Evolutionary conservation across 2,113 vertebrate genomes (phyloP).

Genomic region (Gopherus evgoodei): DNA sequence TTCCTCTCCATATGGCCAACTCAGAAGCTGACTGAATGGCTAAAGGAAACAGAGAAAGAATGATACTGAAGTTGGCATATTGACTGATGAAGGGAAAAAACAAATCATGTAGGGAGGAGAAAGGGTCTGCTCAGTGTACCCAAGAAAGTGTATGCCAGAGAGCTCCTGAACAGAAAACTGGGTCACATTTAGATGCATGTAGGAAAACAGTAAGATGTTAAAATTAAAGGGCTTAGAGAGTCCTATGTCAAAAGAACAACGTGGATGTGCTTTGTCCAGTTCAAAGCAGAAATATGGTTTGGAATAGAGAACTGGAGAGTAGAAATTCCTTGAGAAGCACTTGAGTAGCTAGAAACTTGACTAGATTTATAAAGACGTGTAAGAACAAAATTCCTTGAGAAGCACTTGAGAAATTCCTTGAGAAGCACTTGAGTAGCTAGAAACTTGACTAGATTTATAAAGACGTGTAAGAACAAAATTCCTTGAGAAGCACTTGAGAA

Average conservation of each 20-base stretch:
- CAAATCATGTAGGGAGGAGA: slow-evolving; percentile 62
- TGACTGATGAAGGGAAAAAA: slow-evolving; percentile 58
- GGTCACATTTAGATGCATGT: slow-evolving; percentile 54
- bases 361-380: not conserved
- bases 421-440: too few relatives aligned
- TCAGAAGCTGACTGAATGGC: not conserved
- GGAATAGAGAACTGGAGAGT: slow-evolving; percentile 13
- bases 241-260: slow-evolving; percentile 53
- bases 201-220: slow-evolving; percentile 39
- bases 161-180: slow-evolving; percentile 15
- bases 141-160: slow-evolving; percentile 49
- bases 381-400: not conserved
- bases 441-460: too few relatives aligned
- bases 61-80: slow-evolving; percentile 63
- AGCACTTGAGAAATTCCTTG: too few relatives aligned
- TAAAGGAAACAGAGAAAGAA: slow-evolving; percentile 42
- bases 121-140: slow-evolving; percentile 47
- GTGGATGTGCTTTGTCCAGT: not conserved
- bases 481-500: too few relatives aligned
- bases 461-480: too few relatives aligned
- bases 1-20: slow-evolving; percentile 36
- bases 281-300: not conserved
- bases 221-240: slow-evolving; percentile 47
- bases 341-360: slow-evolving; percentile 41
- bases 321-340: slow-evolving; percentile 24